Evolutionary conservation across 2,888 invertebrate species (phyloP).

Genomic region (Baccha elongata): DNA sequence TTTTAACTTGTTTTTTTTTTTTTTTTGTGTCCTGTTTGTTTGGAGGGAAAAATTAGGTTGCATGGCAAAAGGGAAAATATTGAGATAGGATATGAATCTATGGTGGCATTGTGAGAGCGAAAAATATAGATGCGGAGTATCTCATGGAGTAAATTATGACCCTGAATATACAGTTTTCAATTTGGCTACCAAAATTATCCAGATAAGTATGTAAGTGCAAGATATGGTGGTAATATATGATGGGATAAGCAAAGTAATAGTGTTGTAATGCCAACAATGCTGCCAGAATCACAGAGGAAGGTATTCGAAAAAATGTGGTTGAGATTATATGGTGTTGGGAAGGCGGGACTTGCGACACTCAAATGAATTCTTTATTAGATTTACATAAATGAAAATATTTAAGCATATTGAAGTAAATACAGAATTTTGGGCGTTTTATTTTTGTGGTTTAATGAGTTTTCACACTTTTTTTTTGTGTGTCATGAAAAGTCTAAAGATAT

Average conservation of each 20-base stretch:
- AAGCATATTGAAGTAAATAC: not conserved
- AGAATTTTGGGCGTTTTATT: too few species aligned
- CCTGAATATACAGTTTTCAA: slow-evolving; percentile 67
- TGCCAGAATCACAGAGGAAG: not conserved
- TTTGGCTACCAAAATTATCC: slow-evolving; percentile 50
- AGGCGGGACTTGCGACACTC: not conserved
- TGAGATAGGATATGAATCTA: slow-evolving; percentile 58
- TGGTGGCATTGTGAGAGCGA: slow-evolving; percentile 35
- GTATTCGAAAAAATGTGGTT: not conserved
- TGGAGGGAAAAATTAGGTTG: slow-evolving; percentile 59
- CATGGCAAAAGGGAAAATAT: slow-evolving; percentile 50
- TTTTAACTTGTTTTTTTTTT: slow-evolving; percentile 35
- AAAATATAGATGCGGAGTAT: slow-evolving; percentile 32
- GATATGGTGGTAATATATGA: slow-evolving; percentile 36
- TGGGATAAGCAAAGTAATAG: slow-evolving; percentile 35
- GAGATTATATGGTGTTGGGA: not conserved
- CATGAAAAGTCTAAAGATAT: too few species aligned
- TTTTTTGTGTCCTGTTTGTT: slow-evolving; percentile 11
- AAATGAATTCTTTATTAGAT: not conserved
- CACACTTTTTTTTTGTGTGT: too few species aligned
- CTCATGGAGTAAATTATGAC: slow-evolving; percentile 66
- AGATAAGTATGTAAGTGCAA: slow-evolving; percentile 41
- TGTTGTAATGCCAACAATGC: slow-evolving; percentile 36
- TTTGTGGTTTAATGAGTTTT: too few species aligned
- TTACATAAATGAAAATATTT: not conserved